Percentiles rank a stretch among this genome's conserved stretches.
These are phyloP conservation scores for Ichneumoninae sp. DNA, from an alignment of 2,888 invertebrate genomes.

Conservation along the genomic window DNA sequence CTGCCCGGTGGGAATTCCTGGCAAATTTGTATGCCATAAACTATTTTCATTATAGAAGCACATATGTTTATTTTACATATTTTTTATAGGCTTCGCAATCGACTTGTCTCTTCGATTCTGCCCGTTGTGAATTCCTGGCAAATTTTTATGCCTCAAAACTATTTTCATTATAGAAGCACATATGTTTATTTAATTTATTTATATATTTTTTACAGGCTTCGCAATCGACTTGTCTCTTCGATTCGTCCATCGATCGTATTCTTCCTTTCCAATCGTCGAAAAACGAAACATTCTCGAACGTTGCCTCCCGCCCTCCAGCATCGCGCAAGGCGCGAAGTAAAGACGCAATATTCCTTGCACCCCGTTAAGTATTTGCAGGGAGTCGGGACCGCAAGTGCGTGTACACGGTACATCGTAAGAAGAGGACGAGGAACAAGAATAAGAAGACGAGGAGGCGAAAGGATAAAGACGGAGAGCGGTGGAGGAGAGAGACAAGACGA, in stretches of 20 bases:
- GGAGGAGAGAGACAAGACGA: constrained; percentile 69
- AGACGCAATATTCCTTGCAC: constrained; percentile 22
- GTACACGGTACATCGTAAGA: constrained; percentile 46
- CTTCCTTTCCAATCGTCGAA: not conserved
- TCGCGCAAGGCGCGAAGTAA: constrained; percentile 6
- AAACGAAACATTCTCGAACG: not conserved
- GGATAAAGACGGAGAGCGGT: constrained; percentile 54
- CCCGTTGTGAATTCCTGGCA: too few relatives aligned
- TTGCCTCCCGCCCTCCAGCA: not conserved
- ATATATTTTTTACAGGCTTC: too few relatives aligned
- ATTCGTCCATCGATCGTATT: not conserved
- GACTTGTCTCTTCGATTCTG: too few relatives aligned
- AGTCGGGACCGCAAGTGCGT: constrained; percentile 60
- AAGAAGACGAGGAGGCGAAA: constrained; percentile 42
- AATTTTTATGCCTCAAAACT: too few relatives aligned
- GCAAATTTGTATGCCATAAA: too few relatives aligned
- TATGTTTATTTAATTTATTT: too few relatives aligned
- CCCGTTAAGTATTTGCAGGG: constrained; percentile 65
- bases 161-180: too few relatives aligned
- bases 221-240: too few relatives aligned
- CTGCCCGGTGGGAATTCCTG: too few relatives aligned
- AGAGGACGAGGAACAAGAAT: constrained; percentile 42
- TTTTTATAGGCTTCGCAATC: too few relatives aligned
- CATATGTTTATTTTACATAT: too few relatives aligned
- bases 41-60: too few relatives aligned